Base-by-base conservation (phyloP, 2,888 invertebrate genomes). In the Vandiemenella viatica region DNA sequence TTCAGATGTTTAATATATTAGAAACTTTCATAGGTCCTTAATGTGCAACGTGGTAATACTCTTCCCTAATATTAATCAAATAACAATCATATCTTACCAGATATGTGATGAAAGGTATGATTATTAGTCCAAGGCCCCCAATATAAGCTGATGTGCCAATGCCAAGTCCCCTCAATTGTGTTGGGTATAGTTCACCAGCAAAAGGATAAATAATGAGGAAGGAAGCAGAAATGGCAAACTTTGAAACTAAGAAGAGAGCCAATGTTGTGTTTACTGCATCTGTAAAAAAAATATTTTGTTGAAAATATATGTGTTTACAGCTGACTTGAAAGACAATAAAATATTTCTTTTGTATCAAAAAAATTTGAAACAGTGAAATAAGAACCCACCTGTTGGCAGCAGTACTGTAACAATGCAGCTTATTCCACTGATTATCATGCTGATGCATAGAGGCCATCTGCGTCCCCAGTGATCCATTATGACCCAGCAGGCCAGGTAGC, bases 151-250 rank as follows among this genome's bases (percentile, higher is more conserved):
- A 90, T 47, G 87, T 82, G 43, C 91, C 91, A 57, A 92, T 90
- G 15, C 91, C 92, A 48, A 91, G 73, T 2, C 91, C 91, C 58
- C 92, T 74, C 42, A 90, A 73, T 64, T 87, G 86, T 2, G 91
- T 92, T 1, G 92, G 92, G 67, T 91, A 91, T 18, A 92, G 65
- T 68, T 92, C 92, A 8, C 88, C 88, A 57, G 90, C 90, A 65
- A 91, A 91, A 0, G 91, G 90, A 65, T 91, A 92, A 59, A 92
- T 88, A 54, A 90, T 88, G 49, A 90, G 71, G 68, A 90, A 92
- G 5, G 90, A 88, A 5, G 89, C 89, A 1, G 91, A 90, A 62
- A 91, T 85, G 55, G 89, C 78, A 55, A 87, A 87, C 68, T 92
- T 92, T 13, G 90, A 84, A 59, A 88, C 71, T 37, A 88, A 68